Conservation (phyloP, 2,113 vertebrate species). For the Actenoides hombroni region DNA sequence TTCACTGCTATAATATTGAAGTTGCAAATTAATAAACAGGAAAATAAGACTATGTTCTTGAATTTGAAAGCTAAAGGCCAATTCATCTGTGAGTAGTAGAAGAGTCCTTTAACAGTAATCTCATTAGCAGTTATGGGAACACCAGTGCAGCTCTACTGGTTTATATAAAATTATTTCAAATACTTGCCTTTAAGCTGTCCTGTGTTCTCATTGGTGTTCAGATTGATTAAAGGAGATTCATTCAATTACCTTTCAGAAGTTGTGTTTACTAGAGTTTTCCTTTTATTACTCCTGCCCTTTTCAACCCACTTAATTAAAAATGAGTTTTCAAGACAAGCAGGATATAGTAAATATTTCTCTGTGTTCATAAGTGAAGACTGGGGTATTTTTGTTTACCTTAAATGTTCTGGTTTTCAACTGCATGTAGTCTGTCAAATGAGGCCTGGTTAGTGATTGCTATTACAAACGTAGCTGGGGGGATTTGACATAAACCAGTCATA, state of each 20-base stretch:
- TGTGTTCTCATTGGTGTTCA: not conserved
- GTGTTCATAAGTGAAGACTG: not conserved
- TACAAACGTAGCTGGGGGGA: not conserved
- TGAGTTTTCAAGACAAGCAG: not conserved
- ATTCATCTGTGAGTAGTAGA: not conserved
- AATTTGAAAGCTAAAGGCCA: not conserved
- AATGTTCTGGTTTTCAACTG: not conserved
- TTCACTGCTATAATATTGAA: not conserved
- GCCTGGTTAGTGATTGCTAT: not conserved
- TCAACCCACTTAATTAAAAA: not conserved
- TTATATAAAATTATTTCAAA: not conserved
- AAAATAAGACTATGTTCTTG: not conserved
- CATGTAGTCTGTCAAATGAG: not conserved
- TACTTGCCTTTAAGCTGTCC: not conserved
- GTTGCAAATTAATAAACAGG: not conserved
- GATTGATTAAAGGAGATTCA: not conserved
- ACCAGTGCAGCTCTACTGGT: not conserved
- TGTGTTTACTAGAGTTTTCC: not conserved
- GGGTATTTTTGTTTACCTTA: not conserved
- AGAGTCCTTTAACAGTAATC: not conserved
- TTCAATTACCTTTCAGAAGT: not conserved
- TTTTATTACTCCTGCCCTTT: not conserved
- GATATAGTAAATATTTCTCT: not conserved
- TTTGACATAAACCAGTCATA: not conserved
- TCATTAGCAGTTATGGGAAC: not conserved